Conservation (phyloP, 2,797 vertebrate species). For the Gymnothorax reevesii region DNA sequence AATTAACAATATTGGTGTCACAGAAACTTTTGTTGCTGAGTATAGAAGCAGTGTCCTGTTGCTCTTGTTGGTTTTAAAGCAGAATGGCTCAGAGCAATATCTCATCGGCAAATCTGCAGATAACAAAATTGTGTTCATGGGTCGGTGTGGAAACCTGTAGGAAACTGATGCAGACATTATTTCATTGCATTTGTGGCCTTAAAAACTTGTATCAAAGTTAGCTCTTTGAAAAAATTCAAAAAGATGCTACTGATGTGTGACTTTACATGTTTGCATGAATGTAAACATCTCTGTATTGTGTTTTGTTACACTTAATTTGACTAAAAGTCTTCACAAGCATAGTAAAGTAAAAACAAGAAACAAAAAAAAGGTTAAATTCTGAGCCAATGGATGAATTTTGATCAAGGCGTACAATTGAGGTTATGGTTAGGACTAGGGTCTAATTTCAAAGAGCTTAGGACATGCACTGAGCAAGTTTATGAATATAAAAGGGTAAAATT, state of each 20-base stretch:
- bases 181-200: not conserved
- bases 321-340: too few species aligned
- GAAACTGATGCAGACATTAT: not conserved
- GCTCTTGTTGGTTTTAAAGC: not conserved
- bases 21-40: too few species aligned
- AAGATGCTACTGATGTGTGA: not conserved
- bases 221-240: not conserved
- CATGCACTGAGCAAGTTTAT: too few species aligned
- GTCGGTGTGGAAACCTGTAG: not conserved
- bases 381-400: too few species aligned
- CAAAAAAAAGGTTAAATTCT: too few species aligned
- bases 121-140: not conserved
- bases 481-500: too few species aligned
- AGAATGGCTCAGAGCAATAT: not conserved
- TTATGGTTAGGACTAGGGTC: too few species aligned
- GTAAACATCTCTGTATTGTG: not conserved
- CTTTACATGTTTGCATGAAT: not conserved
- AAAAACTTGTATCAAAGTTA: not conserved
- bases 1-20: too few species aligned
- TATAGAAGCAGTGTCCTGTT: not conserved
- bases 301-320: not conserved
- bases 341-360: too few species aligned
- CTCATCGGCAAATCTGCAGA: not conserved
- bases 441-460: too few species aligned
- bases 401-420: too few species aligned